phyloP scores from a whole-genome alignment of 1,140 invertebrate genomes.

The Brachionus sp. region DNA sequence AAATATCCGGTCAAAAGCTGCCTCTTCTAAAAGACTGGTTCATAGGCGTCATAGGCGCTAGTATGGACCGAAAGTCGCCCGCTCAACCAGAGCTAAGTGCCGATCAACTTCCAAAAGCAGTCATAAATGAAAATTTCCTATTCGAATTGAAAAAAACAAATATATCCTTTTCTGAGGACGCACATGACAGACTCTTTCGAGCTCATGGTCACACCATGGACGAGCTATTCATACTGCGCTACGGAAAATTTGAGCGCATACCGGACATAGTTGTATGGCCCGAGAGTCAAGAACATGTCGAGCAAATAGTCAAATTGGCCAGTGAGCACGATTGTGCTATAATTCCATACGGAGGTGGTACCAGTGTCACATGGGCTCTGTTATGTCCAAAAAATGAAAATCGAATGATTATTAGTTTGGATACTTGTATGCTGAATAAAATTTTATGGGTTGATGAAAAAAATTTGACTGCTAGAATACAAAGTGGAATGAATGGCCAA shows the following conservation, averaged over 20 bases:
- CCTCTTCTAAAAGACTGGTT: conserved; percentile 80
- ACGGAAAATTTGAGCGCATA: conserved; percentile 71
- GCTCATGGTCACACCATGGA: conserved; percentile 86
- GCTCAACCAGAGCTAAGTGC: conserved; percentile 58
- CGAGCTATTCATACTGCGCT: conserved; percentile 76
- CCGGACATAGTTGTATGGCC: conserved; percentile 93
- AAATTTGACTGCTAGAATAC: conserved; percentile 75
- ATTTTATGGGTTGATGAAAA: conserved; percentile 89
- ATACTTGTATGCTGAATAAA: conserved; percentile 82
- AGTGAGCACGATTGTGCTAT: conserved; percentile 73
- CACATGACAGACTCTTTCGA: conserved; percentile 77
- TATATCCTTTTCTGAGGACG: conserved; percentile 72
- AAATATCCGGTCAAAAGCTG: conserved; percentile 72
- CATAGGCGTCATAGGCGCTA: conserved; percentile 68
- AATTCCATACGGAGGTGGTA: conserved; percentile 93
- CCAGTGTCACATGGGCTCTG: conserved; percentile 85
- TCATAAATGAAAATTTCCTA: conserved; percentile 64
- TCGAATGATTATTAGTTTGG: conserved; percentile 80
- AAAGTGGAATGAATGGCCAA: conserved; percentile 89
- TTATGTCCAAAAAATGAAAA: conserved; percentile 76
- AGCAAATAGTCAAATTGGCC: conserved; percentile 74
- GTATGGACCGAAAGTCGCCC: conserved; percentile 60
- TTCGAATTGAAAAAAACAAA: conserved; percentile 64
- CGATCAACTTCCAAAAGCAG: conserved; percentile 56
- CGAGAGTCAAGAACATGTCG: conserved; percentile 74